Conservation (phyloP, 2,888 invertebrate species). For the Mimumesa dahlbomi region DNA sequence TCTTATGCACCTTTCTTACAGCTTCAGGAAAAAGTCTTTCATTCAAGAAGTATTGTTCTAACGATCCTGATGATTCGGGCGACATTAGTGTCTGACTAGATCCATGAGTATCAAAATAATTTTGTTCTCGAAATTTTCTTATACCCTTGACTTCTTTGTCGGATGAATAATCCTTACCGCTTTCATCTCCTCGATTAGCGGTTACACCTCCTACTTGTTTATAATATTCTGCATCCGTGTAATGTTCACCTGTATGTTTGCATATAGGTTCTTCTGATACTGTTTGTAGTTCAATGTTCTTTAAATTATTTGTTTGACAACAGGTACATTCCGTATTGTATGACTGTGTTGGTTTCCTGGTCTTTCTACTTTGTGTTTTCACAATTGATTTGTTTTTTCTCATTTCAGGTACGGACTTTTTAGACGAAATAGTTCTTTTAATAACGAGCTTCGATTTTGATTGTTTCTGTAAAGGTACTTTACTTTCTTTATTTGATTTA, state of each 20-base stretch:
- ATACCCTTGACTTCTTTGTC: conserved; percentile 58
- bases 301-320: too few relatives aligned
- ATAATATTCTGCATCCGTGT: conserved; percentile 1
- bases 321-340: too few relatives aligned
- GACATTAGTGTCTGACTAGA: conserved; percentile 69
- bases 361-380: not conserved
- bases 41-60: conserved; percentile 83
- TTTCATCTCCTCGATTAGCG: not conserved
- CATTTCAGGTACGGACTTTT: conserved; percentile 35
- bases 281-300: too few relatives aligned
- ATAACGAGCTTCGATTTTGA: conserved; percentile 23
- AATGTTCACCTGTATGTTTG: too few relatives aligned
- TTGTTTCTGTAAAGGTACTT: conserved; percentile 24
- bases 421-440: conserved; percentile 51
- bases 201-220: conserved; percentile 7
- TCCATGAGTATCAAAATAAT: conserved; percentile 85
- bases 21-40: conserved; percentile 83
- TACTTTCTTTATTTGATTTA: conserved; percentile 16
- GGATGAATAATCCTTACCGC: not conserved
- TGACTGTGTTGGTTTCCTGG: too few relatives aligned
- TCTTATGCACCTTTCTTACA: conserved; percentile 69
- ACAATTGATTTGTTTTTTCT: conserved; percentile 20
- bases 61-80: conserved; percentile 76
- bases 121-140: conserved; percentile 82
- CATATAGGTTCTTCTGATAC: too few relatives aligned